These are phyloP conservation scores for Mergus octosetaceus DNA, from an alignment of 2,797 vertebrate species.

Conservation along the genomic window DNA sequence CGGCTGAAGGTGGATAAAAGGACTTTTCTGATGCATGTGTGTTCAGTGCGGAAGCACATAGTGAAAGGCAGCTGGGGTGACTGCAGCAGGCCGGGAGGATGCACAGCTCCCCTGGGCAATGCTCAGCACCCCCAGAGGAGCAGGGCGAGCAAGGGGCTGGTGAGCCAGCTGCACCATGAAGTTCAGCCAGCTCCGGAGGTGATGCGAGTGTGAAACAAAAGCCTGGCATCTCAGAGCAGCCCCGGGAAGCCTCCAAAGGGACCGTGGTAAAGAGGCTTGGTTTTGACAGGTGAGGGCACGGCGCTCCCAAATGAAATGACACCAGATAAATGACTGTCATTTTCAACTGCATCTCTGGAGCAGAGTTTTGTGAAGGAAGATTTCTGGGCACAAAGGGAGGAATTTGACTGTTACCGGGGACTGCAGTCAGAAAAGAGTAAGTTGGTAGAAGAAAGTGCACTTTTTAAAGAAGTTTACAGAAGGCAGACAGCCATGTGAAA, in stretches of 20 bases:
- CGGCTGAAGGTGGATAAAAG: slow-evolving; percentile 20
- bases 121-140: neutral
- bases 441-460: neutral
- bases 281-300: slow-evolving; percentile 27
- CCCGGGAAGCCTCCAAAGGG: neutral
- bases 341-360: neutral
- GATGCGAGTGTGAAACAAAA: neutral
- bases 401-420: neutral
- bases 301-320: neutral
- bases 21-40: neutral
- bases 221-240: neutral
- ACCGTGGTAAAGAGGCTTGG: neutral
- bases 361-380: neutral
- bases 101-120: neutral
- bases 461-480: slow-evolving; percentile 42
- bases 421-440: neutral
- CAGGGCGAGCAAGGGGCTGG: rapidly evolving
- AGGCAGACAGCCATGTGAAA: slow-evolving; percentile 25
- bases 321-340: slow-evolving; percentile 41
- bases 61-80: neutral
- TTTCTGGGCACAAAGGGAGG: neutral
- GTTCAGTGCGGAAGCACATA: neutral
- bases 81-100: neutral
- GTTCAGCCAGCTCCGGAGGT: neutral
- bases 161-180: neutral